Base-by-base conservation (phyloP, 2,888 invertebrate genomes). In the Pheosia tremula region DNA sequence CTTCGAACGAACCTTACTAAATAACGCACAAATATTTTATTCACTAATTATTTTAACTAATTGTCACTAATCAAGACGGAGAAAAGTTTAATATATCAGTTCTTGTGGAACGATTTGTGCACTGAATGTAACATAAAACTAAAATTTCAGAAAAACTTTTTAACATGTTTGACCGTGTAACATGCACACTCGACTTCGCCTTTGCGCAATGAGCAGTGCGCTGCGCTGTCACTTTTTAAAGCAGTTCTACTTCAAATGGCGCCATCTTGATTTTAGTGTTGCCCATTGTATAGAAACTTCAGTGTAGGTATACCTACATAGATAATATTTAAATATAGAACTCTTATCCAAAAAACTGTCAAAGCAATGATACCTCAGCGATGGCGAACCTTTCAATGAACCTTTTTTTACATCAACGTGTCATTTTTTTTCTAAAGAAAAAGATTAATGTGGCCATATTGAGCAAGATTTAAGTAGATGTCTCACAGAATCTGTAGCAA, bases 11-110 rank as follows among this genome's bases (percentile, higher is more conserved):
- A 82, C 69, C 80, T 77, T 74, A 94, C 92, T 70, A 63, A 69
- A 69, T 94, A 94, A 92, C 89, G 67, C 88, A 91, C 93, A 87
- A 89, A 89, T 90, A 93, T 75, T 94, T 94, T 95, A 95, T 90
- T 91, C 91, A 91, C 93, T 93, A 93, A 77, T 80, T 85, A 87
- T 88, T 88, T 84, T 68, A 63, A 79, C 92, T 93, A 93, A 75
- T 78, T 80, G 86, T 89, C 24, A 50, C 49, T 94, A 95, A 96
- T 96, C 96, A 97, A 96, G 96, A 97, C 89, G 96, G 96, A 94
- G 95, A 95, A 96, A 95, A 95, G 95, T 96, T 96, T 86, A 94
- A 92, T 95, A 95, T 95, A 94, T 94, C 95, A 94, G 95, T 95
- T 95, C 94, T 95, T 94, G 94, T 95, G 94, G 94, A 94, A 95